Evolutionary conservation across 1,140 invertebrate species (phyloP).

Genomic region (Drosophila trapezifrons): DNA sequence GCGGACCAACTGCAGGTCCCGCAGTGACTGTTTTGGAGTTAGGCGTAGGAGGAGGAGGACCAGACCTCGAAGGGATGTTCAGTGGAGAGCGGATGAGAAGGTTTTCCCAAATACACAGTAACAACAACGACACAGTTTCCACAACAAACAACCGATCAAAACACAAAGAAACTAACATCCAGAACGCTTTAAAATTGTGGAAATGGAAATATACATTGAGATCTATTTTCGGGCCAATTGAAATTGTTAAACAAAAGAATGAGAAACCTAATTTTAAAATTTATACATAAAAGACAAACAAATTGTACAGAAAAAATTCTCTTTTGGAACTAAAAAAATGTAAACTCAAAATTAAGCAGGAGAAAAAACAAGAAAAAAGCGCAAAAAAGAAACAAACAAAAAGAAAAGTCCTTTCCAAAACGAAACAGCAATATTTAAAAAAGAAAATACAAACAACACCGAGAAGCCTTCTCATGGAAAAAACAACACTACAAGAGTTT

Average conservation of each 20-base stretch:
- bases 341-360: conserved; percentile 59
- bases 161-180: conserved; percentile 32
- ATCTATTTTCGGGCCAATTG: conserved; percentile 75
- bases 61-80: conserved; percentile 51
- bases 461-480: conserved; percentile 79
- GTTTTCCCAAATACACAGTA: conserved; percentile 59
- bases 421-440: conserved; percentile 72
- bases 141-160: conserved; percentile 33
- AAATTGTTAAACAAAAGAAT: conserved; percentile 57
- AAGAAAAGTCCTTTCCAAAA: conserved; percentile 50
- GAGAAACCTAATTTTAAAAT: conserved; percentile 68
- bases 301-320: conserved; percentile 55
- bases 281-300: conserved; percentile 40
- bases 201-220: conserved; percentile 33
- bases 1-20: conserved; percentile 23
- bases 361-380: conserved; percentile 50
- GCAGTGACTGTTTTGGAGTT: conserved; percentile 73
- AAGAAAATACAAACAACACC: conserved; percentile 68
- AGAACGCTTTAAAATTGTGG: conserved; percentile 71
- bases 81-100: conserved; percentile 62
- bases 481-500: conserved; percentile 28
- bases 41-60: conserved; percentile 45
- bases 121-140: conserved; percentile 44
- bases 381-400: conserved; percentile 50
- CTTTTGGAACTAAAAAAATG: conserved; percentile 53